Evolutionary conservation across 2,797 vertebrate species (phyloP), one percentile per base, ranked within the genome.

Genomic region (Hypotaenidia philippensis): DNA sequence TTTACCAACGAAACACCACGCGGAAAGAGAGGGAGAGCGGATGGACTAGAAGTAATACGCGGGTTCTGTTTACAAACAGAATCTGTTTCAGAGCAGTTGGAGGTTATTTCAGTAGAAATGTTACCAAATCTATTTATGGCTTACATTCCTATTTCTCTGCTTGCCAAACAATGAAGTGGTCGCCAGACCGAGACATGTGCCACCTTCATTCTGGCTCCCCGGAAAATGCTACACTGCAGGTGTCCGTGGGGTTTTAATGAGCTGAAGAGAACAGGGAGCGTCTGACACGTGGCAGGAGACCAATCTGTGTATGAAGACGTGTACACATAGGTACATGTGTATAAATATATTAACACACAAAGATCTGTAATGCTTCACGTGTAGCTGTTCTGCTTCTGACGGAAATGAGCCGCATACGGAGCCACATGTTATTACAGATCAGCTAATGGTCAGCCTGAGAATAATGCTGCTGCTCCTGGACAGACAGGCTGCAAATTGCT

Each of bases 1-100:
- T 65, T 79, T 68, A 55, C 16, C 11, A 25, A 36, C 18, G 27
- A 94, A 93, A 81, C 38, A 23, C 18, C 88, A 47, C 16, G 57
- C 20, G 65, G 20, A n/a, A 25, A 57, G 92, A 47, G 3, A 2
- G 2, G 0, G 25, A 76, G 38, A 68, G 41, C 0, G 20, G 25
- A 68, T 59, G 16, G 38, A 83, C 49, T 60, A 57, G 66, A 87
- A 88, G n/a, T 47, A 87, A 60, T 75, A 86, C 63, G n/a, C 69
- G 80, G 31, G 27, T 75, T 83, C 89, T 91, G 68, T 93, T 94
- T 96, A 77, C 80, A 94, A 96, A 96, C 63, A 91, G 47, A 88
- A 77, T 80, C 65, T 85, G n/a, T 87, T 92, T 91, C 60, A 86
- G 91, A 94, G 53, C 41, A 83, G 26, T 50, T 80, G 65, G 78